Evolutionary conservation across 2,888 invertebrate genomes (phyloP), one percentile per base, ranked within the genome.

Genomic region (Lepidochitona cinerea): DNA sequence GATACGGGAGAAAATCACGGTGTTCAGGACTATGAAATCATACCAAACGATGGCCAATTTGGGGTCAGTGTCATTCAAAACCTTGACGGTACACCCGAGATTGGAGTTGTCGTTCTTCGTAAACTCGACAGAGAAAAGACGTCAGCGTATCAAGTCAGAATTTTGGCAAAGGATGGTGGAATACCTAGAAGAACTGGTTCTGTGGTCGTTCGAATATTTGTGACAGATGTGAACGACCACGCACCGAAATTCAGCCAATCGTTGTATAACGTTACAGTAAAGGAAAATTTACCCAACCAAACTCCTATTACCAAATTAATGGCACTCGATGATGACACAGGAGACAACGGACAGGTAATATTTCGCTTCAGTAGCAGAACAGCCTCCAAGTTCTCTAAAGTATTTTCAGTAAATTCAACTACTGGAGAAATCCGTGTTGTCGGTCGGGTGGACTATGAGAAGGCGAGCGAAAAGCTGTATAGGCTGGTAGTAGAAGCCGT

Each of bases 241-340:
- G 77, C 79, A 6, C 87, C 87, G 5, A 70, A 73, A 33, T 87
- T 87, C 73, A 52, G 68, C 26, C 53, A 84, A 36, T 26, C 70
- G 2, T 75, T 76, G 6, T 87, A 86, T 75, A 84, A 84, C 70
- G 75, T 81, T 2, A 81, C 81, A 36, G 80, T 87, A 0, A 54
- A 73, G 36, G 87, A 87, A 66, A 82, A 85, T 72, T 75, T 77
- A 0, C 75, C 77, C 12, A 69, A 82, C 29, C 80, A 80, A 18
- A 75, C 81, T 0, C 76, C 82, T n/a, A 79, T 87, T n/a, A 41
- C 85, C 32, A 76, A 77, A 53, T 95, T 98, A 0, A 93, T 93
- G 14, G 97, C 98, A 0, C 93, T 93, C 3, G 98, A 98, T 88
- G 93, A 93, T 53, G 98, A 98, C 87, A 93, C 94, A 79, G 97